Conservation (phyloP, 2,888 invertebrate genomes). For the Thumatha senex region DNA sequence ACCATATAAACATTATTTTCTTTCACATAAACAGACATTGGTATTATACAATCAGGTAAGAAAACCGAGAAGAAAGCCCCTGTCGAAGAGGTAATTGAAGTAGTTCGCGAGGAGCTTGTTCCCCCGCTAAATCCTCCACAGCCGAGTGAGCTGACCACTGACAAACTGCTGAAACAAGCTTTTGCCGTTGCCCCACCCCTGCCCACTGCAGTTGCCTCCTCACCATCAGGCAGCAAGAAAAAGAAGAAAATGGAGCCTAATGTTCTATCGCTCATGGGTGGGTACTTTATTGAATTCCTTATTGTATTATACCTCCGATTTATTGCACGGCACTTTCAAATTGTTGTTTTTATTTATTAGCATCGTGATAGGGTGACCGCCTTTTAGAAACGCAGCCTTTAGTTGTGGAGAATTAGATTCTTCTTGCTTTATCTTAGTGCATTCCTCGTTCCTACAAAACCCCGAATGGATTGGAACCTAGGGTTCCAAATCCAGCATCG, state of each 20-base stretch:
- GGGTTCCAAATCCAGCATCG: too few relatives aligned
- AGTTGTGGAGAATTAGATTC: too few relatives aligned
- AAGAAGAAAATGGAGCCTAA: constrained; percentile 73
- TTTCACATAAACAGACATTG: background rate
- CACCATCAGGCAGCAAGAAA: constrained; percentile 61
- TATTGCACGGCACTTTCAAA: too few relatives aligned
- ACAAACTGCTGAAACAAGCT: constrained; percentile 70
- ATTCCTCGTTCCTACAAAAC: too few relatives aligned
- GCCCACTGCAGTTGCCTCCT: constrained; percentile 41
- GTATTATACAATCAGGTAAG: constrained; percentile 47
- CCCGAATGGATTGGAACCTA: too few relatives aligned
- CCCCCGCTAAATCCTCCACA: constrained; percentile 69
- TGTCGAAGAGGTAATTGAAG: constrained; percentile 43
- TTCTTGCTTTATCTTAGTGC: too few relatives aligned
- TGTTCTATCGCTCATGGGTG: constrained; percentile 71
- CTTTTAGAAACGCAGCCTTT: too few relatives aligned
- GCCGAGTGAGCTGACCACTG: constrained; percentile 73
- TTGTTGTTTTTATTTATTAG: too few relatives aligned
- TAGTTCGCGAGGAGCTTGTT: constrained; percentile 58
- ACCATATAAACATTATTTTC: background rate
- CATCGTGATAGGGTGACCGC: too few relatives aligned
- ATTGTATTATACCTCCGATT: too few relatives aligned
- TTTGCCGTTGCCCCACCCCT: constrained; percentile 38
- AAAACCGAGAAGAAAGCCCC: constrained; percentile 62
- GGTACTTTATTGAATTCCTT: too few relatives aligned